A percentile compares a stretch with the other conserved stretches of the same genome.
Conservation (phyloP, 1,140 invertebrate species). For the Cydia amplana region DNA sequence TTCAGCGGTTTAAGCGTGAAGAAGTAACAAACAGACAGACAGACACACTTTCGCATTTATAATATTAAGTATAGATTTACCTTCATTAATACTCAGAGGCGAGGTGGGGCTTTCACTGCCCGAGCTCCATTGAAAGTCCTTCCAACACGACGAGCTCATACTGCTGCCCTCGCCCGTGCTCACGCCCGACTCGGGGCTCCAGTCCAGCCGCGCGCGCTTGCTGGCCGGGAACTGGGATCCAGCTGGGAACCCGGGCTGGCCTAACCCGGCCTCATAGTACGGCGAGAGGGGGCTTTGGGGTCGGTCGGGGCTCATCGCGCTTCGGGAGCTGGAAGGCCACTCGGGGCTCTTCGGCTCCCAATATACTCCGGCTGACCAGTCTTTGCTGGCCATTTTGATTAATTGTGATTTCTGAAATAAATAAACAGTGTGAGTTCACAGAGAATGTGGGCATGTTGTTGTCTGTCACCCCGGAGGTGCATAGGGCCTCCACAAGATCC, state of each 20-base stretch:
- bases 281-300: conserved; percentile 51
- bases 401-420: conserved; percentile 63
- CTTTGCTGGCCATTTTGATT: conserved; percentile 68
- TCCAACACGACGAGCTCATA: conserved; percentile 58
- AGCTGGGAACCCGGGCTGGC: conserved; percentile 54
- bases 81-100: conserved; percentile 61
- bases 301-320: conserved; percentile 52
- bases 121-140: conserved; percentile 70
- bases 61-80: no score
- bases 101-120: conserved; percentile 60
- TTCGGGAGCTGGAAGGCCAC: conserved; percentile 49
- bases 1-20: no score
- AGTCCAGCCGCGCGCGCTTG: conserved; percentile 57
- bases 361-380: conserved; percentile 69
- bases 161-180: conserved; percentile 61
- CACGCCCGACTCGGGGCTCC: conserved; percentile 70
- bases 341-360: conserved; percentile 71
- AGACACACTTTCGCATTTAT: no score
- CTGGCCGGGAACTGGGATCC: conserved; percentile 63
- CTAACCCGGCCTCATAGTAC: conserved; percentile 53
- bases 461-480: no score
- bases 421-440: not conserved
- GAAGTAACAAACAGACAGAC: no score
- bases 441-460: not conserved
- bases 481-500: no score